These are phyloP conservation scores for Megastigmus dorsalis DNA, from an alignment of 2,888 invertebrate species.

Conservation along the genomic window DNA sequence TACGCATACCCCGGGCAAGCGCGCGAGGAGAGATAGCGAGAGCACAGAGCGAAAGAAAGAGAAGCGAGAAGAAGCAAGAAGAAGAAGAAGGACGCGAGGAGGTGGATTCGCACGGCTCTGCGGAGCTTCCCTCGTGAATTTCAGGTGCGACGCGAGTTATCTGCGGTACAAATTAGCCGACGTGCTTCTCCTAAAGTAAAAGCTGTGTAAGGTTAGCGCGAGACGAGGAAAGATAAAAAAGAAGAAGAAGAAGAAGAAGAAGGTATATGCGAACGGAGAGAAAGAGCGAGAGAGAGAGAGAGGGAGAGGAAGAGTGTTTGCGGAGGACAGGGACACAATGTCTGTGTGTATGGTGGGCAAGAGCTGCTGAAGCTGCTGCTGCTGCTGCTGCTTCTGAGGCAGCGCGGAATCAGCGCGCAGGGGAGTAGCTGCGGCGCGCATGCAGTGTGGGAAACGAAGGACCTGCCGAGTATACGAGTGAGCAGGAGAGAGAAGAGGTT, in stretches of 20 bases:
- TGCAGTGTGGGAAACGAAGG: slow-evolving; percentile 67
- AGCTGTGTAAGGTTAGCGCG: slow-evolving; percentile 69
- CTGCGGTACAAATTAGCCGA: slow-evolving; percentile 70
- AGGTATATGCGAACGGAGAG: slow-evolving; percentile 31
- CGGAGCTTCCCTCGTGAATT: slow-evolving; percentile 46
- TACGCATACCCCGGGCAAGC: background rate
- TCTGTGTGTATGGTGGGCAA: slow-evolving; percentile 12
- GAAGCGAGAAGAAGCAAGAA: background rate
- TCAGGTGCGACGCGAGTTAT: slow-evolving; percentile 62
- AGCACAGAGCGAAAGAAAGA: background rate
- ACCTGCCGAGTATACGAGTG: background rate
- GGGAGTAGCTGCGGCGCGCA: background rate
- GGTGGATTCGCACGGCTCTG: slow-evolving; percentile 12
- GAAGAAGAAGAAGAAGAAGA: slow-evolving; percentile 23
- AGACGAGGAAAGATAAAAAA: slow-evolving; percentile 56
- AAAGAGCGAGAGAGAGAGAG: background rate
- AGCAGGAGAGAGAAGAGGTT: slow-evolving; percentile 59
- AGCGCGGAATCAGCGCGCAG: slow-evolving; percentile 12
- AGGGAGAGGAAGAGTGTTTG: slow-evolving; percentile 48
- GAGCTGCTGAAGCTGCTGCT: too few relatives aligned
- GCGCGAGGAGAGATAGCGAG: slow-evolving; percentile 3
- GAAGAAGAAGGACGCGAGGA: background rate
- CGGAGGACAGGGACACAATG: slow-evolving; percentile 45
- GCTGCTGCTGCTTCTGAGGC: slow-evolving; percentile 56
- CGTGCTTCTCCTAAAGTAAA: slow-evolving; percentile 71